These are phyloP conservation scores for Mobula hypostoma DNA, from an alignment of 2,113 vertebrate genomes.

Conservation along the genomic window DNA sequence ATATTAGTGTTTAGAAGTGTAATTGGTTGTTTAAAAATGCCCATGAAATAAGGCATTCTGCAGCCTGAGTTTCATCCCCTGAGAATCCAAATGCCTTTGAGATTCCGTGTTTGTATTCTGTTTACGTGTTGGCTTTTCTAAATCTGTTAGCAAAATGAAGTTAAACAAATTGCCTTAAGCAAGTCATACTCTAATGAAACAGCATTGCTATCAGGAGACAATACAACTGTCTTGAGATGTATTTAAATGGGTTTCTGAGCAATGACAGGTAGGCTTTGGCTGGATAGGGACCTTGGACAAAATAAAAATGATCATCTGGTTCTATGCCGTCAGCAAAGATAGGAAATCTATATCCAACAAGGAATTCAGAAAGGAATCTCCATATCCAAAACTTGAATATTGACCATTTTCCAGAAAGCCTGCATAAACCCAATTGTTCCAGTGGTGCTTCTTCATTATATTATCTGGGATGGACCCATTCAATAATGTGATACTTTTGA, in stretches of 20 bases:
- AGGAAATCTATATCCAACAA: not conserved
- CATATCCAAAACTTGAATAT: not conserved
- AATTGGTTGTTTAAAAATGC: not conserved
- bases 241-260: not conserved
- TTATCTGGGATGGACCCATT: not conserved
- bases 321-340: not conserved
- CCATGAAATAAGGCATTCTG: not conserved
- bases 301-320: not conserved
- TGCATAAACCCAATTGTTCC: not conserved
- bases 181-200: not conserved
- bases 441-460: not conserved
- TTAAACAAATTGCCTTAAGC: not conserved
- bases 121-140: not conserved
- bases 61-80: too few species aligned
- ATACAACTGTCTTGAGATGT: not conserved
- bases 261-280: not conserved
- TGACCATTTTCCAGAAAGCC: not conserved
- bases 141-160: too few species aligned
- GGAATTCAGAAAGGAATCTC: not conserved
- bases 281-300: not conserved
- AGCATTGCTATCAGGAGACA: not conserved
- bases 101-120: not conserved
- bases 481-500: not conserved
- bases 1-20: not conserved
- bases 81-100: not conserved